Base-by-base conservation (phyloP, 2,113 vertebrate genomes). In the Megaleporinus macrocephalus region DNA sequence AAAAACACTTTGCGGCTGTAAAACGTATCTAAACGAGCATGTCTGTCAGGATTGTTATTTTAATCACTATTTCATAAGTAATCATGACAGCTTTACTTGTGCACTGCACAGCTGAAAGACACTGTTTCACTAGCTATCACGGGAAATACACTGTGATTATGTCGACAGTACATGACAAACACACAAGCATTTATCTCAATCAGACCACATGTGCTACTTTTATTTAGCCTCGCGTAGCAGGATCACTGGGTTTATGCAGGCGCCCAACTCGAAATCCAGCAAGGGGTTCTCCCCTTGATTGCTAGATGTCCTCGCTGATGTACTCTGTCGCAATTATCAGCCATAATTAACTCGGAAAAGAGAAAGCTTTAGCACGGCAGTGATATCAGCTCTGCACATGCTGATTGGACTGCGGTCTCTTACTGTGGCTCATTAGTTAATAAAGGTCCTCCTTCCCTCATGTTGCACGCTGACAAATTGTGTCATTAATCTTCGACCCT, bases 251-350 rank as follows among this genome's bases (percentile, higher is more conserved):
- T 59, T 62, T 30, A 22, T 78, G 68, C 30, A 55, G 30, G 20
- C 63, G 16, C 51, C 41, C 66, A 57, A 24, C 51, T 30, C 44
- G 57, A 44, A 74, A 83, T 80, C 74, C 15, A 20, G 24, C 49
- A 22, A 51, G 29, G 44, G 68, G 36, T 62, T 66, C 57, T 30
- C 55, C 5, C 49, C 30, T 10, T 65, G 62, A 82, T 75, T 74
- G 55, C 63, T n/a, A 36, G 81, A 86, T 80, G 68, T 86, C 70
- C 81, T 81, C 74, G 11, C 69, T 80, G 79, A 78, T 86, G 62
- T 70, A 55, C 70, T 81, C 65, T 16, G 16, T 59, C 22, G 27
- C 80, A 72, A 70, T 85, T 74, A 81, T 29, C 44, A 33, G 29
- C 36, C 15, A 36, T 79, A 82, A 86, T 81, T 83, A 83, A 61